Evolutionary conservation across 2,888 invertebrate genomes (phyloP).

Genomic region (Drymonia ruficornis): DNA sequence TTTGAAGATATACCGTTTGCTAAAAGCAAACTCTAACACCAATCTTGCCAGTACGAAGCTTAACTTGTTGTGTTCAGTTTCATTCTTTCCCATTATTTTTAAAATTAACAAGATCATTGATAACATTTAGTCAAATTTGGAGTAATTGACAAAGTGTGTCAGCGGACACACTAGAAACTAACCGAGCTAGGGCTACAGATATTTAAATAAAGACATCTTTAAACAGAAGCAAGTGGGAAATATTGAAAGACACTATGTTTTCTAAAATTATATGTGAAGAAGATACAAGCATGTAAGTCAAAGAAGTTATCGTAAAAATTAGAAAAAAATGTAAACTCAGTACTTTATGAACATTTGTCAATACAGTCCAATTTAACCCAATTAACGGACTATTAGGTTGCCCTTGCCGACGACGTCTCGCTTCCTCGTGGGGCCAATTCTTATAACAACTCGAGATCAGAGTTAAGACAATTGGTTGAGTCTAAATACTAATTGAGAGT

Average conservation of each 20-base stretch:
- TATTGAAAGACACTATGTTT: too few relatives aligned
- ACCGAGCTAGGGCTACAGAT: too few relatives aligned
- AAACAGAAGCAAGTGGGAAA: too few relatives aligned
- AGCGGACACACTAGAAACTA: not conserved
- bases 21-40: conserved; percentile 2
- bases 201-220: too few relatives aligned
- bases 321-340: not conserved
- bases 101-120: not conserved
- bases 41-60: not conserved
- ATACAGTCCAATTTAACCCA: conserved; percentile 7
- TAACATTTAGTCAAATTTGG: not conserved
- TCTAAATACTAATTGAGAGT: conserved; percentile 3
- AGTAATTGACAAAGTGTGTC: not conserved
- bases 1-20: conserved; percentile 1
- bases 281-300: too few relatives aligned
- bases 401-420: conserved; percentile 3
- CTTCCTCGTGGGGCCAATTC: conserved; percentile 4
- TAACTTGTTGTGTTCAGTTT: not conserved
- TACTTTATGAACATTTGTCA: not conserved
- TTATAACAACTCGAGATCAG: conserved; percentile 5
- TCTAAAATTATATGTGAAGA: too few relatives aligned
- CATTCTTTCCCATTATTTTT: not conserved
- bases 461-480: not conserved
- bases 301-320: too few relatives aligned
- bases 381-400: conserved; percentile 5